Conservation (phyloP, 2,797 vertebrate genomes). For the Thaleichthys pacificus region DNA sequence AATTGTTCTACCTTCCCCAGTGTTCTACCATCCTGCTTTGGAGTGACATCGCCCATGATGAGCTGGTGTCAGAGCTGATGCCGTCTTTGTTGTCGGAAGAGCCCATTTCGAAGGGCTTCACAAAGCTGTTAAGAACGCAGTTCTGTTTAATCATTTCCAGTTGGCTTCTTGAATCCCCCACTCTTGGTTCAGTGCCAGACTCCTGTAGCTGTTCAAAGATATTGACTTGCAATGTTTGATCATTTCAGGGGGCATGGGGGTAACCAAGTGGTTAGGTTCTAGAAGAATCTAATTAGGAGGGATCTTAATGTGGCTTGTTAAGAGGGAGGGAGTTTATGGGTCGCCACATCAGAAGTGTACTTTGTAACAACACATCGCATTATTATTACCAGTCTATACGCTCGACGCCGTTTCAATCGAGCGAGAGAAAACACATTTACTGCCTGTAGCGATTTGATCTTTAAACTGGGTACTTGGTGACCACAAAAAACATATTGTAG, state of each 20-base stretch:
- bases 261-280: not conserved
- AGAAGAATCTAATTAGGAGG: slow-evolving; percentile 3
- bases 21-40: no score
- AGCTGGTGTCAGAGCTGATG: no score
- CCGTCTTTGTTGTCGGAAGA: no score
- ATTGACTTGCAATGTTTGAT: not conserved
- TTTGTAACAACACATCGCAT: not conserved
- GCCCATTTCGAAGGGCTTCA: no score
- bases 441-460: not conserved
- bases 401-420: not conserved
- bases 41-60: no score
- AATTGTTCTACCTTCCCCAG: no score
- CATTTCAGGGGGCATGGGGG: not conserved
- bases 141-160: no score
- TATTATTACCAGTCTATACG: not conserved
- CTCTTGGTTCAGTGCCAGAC: not conserved
- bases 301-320: slow-evolving; percentile 3
- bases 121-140: no score
- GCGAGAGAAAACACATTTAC: not conserved
- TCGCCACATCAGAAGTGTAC: not conserved
- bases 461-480: not conserved
- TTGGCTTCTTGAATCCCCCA: not conserved
- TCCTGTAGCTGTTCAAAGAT: not conserved
- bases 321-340: not conserved
- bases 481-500: no score